Conservation (phyloP, 1,140 invertebrate genomes). For the Lutraria rhynchaena region DNA sequence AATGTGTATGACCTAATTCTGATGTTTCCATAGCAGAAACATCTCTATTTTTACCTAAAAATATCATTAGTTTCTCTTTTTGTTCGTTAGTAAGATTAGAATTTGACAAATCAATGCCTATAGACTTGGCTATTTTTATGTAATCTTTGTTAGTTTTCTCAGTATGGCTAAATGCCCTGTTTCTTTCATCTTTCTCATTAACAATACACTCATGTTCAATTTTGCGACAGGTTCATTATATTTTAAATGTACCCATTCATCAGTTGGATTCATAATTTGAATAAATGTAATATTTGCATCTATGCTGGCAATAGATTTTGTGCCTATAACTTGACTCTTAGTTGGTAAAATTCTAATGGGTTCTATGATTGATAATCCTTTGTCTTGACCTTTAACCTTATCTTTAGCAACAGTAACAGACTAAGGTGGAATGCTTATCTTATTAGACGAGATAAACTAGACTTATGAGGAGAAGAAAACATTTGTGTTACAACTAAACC, state of each 20-base stretch:
- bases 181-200: not conserved
- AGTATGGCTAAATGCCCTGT: no score
- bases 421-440: constrained; percentile 35
- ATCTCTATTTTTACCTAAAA: constrained; percentile 14
- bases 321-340: constrained; percentile 12
- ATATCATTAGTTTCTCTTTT: constrained; percentile 20
- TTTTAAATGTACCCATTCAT: constrained; percentile 26
- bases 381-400: not conserved
- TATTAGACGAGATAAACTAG: not conserved
- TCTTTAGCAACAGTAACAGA: constrained; percentile 16
- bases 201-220: not conserved
- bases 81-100: constrained; percentile 25
- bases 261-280: constrained; percentile 18
- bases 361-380: not conserved
- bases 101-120: constrained; percentile 1
- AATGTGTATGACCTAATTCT: constrained; percentile 38
- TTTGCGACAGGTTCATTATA: constrained; percentile 25
- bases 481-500: constrained; percentile 15
- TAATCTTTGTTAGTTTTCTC: no score
- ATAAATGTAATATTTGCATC: not conserved
- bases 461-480: constrained; percentile 10
- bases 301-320: not conserved
- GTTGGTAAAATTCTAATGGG: constrained; percentile 32
- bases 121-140: no score
- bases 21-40: constrained; percentile 12